Evolutionary conservation across 1,140 invertebrate species (phyloP).

Genomic region (Ridgeia piscesae): DNA sequence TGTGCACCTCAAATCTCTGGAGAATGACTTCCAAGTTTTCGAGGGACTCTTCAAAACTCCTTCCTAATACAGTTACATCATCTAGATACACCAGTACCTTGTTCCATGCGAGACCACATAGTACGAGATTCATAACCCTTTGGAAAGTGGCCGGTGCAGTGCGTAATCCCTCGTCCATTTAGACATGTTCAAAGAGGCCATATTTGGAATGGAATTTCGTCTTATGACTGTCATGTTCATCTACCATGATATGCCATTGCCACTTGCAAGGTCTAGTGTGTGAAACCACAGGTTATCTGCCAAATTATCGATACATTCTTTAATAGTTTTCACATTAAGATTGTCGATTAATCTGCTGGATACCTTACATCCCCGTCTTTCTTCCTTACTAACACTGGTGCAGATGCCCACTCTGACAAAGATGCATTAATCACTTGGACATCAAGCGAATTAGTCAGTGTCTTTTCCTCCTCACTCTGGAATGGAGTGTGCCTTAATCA

Average conservation of each 20-base stretch:
- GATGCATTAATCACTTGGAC: too few species aligned
- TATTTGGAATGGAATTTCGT: constrained; percentile 12
- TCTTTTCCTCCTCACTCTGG: too few species aligned
- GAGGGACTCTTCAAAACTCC: constrained; percentile 56
- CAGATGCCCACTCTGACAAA: too few species aligned
- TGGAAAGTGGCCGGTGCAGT: constrained; percentile 18
- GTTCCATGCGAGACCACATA: not conserved
- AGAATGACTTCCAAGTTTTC: constrained; percentile 48
- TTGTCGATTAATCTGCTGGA: too few species aligned
- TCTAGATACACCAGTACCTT: constrained; percentile 14
- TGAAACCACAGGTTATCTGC: constrained; percentile 7
- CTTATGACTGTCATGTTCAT: not conserved
- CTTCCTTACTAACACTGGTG: too few species aligned
- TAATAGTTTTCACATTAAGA: too few species aligned
- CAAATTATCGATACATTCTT: too few species aligned
- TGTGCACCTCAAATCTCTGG: constrained; percentile 43
- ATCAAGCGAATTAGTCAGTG: too few species aligned
- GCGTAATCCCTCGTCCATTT: not conserved
- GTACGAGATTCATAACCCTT: not conserved
- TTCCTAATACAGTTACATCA: constrained; percentile 15
- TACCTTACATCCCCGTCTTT: too few species aligned
- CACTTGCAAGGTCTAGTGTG: not conserved
- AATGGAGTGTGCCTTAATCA: too few species aligned
- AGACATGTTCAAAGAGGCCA: constrained; percentile 1
- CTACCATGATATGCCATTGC: constrained; percentile 15